Conservation (phyloP, 2,797 vertebrate genomes). For the Peromyscus eremicus region DNA sequence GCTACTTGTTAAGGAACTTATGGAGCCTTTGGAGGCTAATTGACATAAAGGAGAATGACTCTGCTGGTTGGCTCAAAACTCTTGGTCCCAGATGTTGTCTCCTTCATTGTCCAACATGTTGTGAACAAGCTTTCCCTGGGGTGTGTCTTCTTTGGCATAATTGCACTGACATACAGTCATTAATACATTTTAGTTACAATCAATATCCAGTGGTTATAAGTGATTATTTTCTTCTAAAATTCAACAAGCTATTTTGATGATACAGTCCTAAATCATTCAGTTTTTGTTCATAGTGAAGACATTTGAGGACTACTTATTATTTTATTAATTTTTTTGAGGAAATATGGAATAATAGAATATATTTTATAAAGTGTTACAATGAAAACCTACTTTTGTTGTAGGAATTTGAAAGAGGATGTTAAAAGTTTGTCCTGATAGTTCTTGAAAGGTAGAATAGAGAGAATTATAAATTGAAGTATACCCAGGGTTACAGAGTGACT, state of each 20-base stretch:
- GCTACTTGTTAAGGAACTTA: background rate
- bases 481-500: background rate
- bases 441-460: background rate
- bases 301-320: background rate
- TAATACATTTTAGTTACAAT: background rate
- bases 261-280: background rate
- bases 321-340: background rate
- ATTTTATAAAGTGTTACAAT: background rate
- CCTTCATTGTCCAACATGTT: no score
- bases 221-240: background rate
- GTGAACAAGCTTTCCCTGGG: background rate
- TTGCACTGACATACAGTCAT: background rate
- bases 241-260: background rate
- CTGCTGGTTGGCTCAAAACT: background rate
- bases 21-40: background rate
- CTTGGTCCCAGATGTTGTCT: background rate
- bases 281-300: background rate
- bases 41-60: background rate
- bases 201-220: background rate
- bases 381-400: background rate
- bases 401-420: background rate
- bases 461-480: background rate
- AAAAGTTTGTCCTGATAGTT: background rate
- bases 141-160: background rate
- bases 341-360: background rate